Evolutionary conservation across 2,888 invertebrate genomes (phyloP), one percentile per base, ranked within the genome.

Genomic region (Esperia sulphurella): DNA sequence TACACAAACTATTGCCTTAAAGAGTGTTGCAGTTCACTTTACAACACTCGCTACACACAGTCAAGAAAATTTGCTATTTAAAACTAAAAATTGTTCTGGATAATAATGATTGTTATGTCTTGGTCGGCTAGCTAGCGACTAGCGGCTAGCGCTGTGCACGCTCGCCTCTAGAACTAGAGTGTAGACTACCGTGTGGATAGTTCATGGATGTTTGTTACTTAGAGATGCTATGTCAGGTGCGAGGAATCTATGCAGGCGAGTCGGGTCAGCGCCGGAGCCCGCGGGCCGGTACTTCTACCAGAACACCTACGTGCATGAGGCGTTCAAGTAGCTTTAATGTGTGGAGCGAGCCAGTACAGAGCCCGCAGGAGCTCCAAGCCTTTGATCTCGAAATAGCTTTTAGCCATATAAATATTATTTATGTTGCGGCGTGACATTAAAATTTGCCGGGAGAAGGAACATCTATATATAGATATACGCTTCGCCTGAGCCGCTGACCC

Each of bases 51-150:
- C 21, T 21, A 21, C 21, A 21, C 21, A 21, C n/a, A 5, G 2
- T 21, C 21, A 21, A 3, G 2, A 21, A 21, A 21, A n/a, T n/a
- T n/a, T n/a, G n/a, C n/a, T n/a, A n/a, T n/a, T n/a, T n/a, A 60
- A 45, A 54, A 47, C 61, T 52, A 75, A 84, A 85, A 85, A 86
- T 85, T 83, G 86, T 87, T 87, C 85, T 85, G 86, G 85, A 84
- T 78, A 68, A 68, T 71, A 59, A 65, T 75, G 68, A 65, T 65
- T 66, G 68, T 71, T 68, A 69, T 60, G 66, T 70, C n/a, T 14
- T 76, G 29, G 44, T 5, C 21, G 21, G 21, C 21, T 21, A 21
- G 21, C 21, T 21, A 21, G 21, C 21, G 2, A 21, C 41, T 30
- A 41, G 29, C 75, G 80, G 80, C 77, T 83, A 83, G 83, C 33